Evolutionary conservation across 2,113 vertebrate species (phyloP), one percentile per base, ranked within the genome.

Genomic region (Columba livia): DNA sequence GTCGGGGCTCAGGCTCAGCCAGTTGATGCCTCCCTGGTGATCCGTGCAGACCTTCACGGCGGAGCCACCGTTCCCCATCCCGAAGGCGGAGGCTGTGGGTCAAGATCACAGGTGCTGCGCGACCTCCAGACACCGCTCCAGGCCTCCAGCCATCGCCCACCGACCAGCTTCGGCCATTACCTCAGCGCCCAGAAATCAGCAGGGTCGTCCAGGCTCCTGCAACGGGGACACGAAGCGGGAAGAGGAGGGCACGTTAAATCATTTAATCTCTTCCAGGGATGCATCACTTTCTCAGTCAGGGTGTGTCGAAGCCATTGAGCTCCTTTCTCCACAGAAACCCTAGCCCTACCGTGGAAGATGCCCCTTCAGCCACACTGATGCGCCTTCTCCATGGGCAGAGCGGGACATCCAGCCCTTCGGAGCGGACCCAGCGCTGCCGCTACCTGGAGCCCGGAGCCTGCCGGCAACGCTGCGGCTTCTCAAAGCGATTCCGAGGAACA

Each of bases 11-110:
- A 98, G 92, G 91, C 98, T 98, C 80, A 98, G 94, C 98, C 98
- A 98, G 94, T 98, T 98, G 97, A 98, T 98, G 82, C 98, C 98
- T 31, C 98, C 98, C 13, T 97, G 97, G 97, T 98, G 98, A 69
- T 98, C 98, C 0, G 98, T 73, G 88, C 98, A 98, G 94, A 98
- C 98, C 93, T 97, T 97, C 79, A 98, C 96, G 31, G 97, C 98
- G 4, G 98, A 98, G 78, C 97, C 96, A 28, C 97, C 84, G 97
- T 97, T 98, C 38, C 98, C 98, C 98, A 98, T 98, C 42, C 78
- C 36, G 15, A 25, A 73, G 60, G 75, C 84, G n/a, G 58, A 38
- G 32, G 53, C 51, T 67, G 72, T 4, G 38, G 53, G 48, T 79
- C 24, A n/a, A 16, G 36, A 26, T 91, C 95, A 90, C 6, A 6